These are phyloP conservation scores for Acanthurus leucopareius DNA, from an alignment of 2,797 vertebrate genomes.

Conservation along the genomic window DNA sequence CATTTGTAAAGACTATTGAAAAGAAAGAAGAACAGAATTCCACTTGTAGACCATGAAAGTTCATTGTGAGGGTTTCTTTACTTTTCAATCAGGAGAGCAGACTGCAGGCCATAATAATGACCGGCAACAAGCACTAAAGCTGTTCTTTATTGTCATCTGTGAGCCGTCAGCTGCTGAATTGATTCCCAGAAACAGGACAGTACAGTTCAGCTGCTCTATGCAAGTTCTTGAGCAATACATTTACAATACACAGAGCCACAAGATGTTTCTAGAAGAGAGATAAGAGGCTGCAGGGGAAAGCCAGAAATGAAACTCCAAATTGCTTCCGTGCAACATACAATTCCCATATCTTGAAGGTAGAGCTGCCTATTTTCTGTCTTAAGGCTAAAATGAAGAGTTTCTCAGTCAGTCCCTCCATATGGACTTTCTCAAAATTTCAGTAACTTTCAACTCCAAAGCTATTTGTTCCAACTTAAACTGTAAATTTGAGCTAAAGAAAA, in stretches of 20 bases:
- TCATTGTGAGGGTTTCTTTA: background rate
- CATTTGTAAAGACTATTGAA: constrained; percentile 16
- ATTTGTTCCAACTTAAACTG: background rate
- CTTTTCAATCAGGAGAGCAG: constrained; percentile 1
- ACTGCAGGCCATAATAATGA: constrained; percentile 15
- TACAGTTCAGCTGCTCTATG: too few species aligned
- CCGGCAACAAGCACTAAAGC: background rate
- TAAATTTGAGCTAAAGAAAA: background rate
- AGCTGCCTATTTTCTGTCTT: background rate
- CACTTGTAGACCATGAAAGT: background rate
- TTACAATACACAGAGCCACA: constrained; percentile 10
- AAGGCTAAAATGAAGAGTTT: background rate
- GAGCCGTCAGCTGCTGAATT: background rate
- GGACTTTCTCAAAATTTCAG: too few species aligned
- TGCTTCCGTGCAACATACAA: background rate
- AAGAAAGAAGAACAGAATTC: background rate
- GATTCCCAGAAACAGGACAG: background rate
- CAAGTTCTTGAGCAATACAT: constrained; percentile 3
- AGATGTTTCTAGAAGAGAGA: background rate
- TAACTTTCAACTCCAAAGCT: background rate
- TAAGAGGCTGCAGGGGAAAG: background rate
- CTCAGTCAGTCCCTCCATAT: too few species aligned
- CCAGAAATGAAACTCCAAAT: background rate
- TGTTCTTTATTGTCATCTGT: background rate
- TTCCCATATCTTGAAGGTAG: background rate